Base-by-base conservation (phyloP, 1,140 invertebrate genomes). In the Apis dorsata region DNA sequence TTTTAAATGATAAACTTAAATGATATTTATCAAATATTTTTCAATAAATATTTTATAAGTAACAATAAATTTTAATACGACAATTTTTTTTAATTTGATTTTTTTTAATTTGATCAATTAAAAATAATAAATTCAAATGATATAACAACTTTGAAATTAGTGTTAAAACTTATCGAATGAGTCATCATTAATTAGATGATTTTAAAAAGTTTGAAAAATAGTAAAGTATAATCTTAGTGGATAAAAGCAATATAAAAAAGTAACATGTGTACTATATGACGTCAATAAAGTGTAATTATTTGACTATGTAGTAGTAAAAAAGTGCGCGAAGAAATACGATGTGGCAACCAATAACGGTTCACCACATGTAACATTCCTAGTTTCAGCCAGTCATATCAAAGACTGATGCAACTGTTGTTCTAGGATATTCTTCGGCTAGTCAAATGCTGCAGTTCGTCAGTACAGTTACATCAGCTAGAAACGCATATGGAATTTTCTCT, bases 381-480 rank as follows among this genome's bases (percentile, higher is more conserved):
- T 2, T 4, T 79, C 70, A 51, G 44, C 82, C 76, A 83, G 81
- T 83, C 81, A n/a, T 15, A 53, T 55, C 51, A 9, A 17, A 17
- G 60, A 17, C 5, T 51, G 17, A n/a, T 12, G 49, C 17, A 24
- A n/a, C 34, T 7, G 8, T 1, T 21, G 0, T 72, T 83, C 68
- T 57, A 65, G 57, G 28, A 79, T 78, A 53, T 65, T 72, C 76
- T 17, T 17, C 10, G 49, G 7, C 12, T 1, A 19, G 28, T 49
- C 13, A 19, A 59, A 51, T 83, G 76, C 12, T 83, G 75, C 59
- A 83, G 66, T 0, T 53, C 28, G 19, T 60, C 63, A 80, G 77
- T 80, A 74, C 19, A 49, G 65, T 84, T 84, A 34, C 82, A 84
- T 84, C 82, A 84, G 77, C n/a, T 80, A 65, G 76, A 65, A 71